Conservation (phyloP, 2,888 invertebrate genomes). For the Phasia obesa region DNA sequence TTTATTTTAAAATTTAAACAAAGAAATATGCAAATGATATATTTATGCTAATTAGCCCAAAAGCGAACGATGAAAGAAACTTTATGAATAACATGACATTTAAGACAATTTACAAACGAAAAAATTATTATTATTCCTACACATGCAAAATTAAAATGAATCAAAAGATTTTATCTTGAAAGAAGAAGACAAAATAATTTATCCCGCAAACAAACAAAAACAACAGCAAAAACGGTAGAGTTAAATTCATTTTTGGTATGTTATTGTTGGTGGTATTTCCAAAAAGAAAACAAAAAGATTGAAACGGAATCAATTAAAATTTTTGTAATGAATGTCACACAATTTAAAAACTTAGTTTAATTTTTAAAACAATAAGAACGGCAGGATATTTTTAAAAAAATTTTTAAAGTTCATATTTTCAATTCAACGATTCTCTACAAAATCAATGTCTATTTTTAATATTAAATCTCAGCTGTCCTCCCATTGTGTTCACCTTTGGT, state of each 20-base stretch:
- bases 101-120: slow-evolving; percentile 71
- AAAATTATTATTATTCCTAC: slow-evolving; percentile 23
- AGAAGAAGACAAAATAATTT: slow-evolving; percentile 3
- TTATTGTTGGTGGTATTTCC: slow-evolving; percentile 8
- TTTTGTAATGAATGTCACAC: slow-evolving; percentile 11
- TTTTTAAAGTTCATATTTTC: slow-evolving; percentile 16
- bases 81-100: slow-evolving; percentile 43
- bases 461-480: slow-evolving; percentile 43
- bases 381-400: slow-evolving; percentile 27
- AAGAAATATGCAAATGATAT: slow-evolving; percentile 53
- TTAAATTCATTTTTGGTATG: not conserved
- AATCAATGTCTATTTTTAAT: slow-evolving; percentile 16
- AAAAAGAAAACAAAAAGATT: not conserved
- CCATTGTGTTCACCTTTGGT: slow-evolving; percentile 31
- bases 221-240: slow-evolving; percentile 15
- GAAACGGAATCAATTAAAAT: slow-evolving; percentile 13
- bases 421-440: slow-evolving; percentile 1
- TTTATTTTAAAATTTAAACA: slow-evolving; percentile 9
- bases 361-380: slow-evolving; percentile 21
- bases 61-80: slow-evolving; percentile 38
- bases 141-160: slow-evolving; percentile 17
- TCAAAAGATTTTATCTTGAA: slow-evolving; percentile 39
- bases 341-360: not conserved
- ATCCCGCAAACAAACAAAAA: too few species aligned
- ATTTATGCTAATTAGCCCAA: slow-evolving; percentile 49